These are phyloP conservation scores for Sepioteuthis lessoniana DNA, from an alignment of 2,888 invertebrate species.

Conservation along the genomic window DNA sequence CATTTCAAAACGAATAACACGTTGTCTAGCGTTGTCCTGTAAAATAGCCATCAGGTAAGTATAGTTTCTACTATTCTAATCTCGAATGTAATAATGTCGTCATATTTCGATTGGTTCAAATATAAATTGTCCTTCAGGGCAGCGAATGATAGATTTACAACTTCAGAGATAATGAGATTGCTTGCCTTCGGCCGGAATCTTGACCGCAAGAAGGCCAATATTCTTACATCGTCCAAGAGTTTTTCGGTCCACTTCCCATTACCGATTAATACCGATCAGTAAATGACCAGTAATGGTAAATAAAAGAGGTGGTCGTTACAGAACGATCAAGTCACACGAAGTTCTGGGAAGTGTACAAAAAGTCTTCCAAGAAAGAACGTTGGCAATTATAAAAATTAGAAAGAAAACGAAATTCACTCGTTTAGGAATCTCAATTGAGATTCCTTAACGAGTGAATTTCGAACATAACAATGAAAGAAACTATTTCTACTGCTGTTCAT, in stretches of 20 bases:
- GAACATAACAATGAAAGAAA: too few species aligned
- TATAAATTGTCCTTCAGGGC: neutral
- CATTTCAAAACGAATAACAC: neutral
- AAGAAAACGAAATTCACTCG: too few species aligned
- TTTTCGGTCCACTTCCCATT: neutral
- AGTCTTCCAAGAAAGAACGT: too few species aligned
- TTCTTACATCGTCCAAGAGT: neutral
- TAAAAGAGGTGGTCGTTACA: neutral
- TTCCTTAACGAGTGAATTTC: too few species aligned
- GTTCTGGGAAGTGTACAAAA: neutral
- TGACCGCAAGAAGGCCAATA: conserved; percentile 8
- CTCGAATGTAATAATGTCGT: neutral
- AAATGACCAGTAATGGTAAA: neutral
- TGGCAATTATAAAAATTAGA: too few species aligned
- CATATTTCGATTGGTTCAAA: neutral
- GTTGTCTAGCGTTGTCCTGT: neutral
- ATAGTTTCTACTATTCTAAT: conserved; percentile 13
- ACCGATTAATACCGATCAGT: conserved; percentile 15
- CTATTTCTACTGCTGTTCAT: too few species aligned
- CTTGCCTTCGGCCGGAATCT: neutral
- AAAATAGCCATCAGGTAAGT: neutral
- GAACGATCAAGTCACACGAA: neutral
- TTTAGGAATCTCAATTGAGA: too few species aligned
- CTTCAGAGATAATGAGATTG: neutral
- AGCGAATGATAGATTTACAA: neutral